Percentiles rank a stretch among this genome's conserved stretches.
Evolutionary conservation across 2,888 invertebrate genomes (phyloP).

Genomic region (Calliopum simillimum): DNA sequence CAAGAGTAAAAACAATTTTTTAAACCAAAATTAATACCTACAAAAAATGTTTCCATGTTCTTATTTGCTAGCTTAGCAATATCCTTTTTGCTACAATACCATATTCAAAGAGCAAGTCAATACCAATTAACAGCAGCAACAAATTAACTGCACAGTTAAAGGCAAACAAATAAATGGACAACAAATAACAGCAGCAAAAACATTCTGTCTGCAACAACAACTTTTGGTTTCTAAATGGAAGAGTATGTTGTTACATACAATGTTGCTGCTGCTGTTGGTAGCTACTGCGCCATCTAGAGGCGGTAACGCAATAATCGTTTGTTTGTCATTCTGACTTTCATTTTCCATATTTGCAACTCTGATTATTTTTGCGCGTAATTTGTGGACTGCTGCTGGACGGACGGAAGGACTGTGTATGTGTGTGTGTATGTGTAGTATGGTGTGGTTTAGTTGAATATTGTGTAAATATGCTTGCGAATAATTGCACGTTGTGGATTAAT

Average conservation of each 20-base stretch:
- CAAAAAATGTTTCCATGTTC: too few species aligned
- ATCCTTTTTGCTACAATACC: slow-evolving; percentile 17
- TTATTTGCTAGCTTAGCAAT: too few species aligned
- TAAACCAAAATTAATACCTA: too few species aligned
- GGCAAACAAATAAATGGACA: slow-evolving; percentile 18
- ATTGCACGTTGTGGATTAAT: slow-evolving; percentile 6
- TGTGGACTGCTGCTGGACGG: too few species aligned
- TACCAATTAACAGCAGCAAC: slow-evolving; percentile 31
- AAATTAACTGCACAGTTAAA: slow-evolving; percentile 21
- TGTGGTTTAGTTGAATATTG: background rate
- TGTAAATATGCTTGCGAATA: background rate
- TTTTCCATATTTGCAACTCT: slow-evolving; percentile 38
- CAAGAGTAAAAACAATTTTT: too few species aligned
- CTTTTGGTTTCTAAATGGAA: slow-evolving; percentile 33
- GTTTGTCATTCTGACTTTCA: slow-evolving; percentile 40
- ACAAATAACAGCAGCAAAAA: slow-evolving; percentile 6
- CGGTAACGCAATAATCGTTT: slow-evolving; percentile 43
- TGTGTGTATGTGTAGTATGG: too few species aligned
- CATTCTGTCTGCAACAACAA: slow-evolving; percentile 39
- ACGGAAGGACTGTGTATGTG: too few species aligned
- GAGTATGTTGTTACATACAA: slow-evolving; percentile 28
- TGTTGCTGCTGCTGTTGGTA: background rate
- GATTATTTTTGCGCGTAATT: slow-evolving; percentile 29
- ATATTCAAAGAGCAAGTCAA: slow-evolving; percentile 30
- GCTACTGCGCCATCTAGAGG: background rate